Conservation (phyloP, 92 coral and sea anemone species). For the Virgularia gustaviana region DNA sequence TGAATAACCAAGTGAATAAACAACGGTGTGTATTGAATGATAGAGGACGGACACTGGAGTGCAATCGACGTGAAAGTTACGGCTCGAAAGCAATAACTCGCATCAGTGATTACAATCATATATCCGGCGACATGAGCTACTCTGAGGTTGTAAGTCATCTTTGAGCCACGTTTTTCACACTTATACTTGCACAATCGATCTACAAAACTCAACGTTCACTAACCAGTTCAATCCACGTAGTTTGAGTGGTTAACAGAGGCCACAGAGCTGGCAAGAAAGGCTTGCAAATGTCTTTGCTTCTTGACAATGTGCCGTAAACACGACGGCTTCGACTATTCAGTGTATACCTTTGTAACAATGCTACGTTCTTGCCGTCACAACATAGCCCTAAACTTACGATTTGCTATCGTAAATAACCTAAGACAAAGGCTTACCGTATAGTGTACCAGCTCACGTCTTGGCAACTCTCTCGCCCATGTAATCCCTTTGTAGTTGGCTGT, state of each 20-base stretch:
- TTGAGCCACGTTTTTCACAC: background rate
- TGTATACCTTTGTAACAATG: background rate
- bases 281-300: background rate
- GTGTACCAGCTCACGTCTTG: slow-evolving; percentile 1
- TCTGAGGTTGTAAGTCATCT: background rate
- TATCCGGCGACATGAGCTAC: slow-evolving; percentile 27
- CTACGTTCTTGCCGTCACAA: slow-evolving; percentile 1
- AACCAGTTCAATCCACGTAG: background rate
- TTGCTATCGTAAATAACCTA: background rate
- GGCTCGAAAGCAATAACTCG: slow-evolving; percentile 21
- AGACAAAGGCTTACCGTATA: background rate
- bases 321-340: too few species aligned
- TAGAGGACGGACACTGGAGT: background rate
- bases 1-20: slow-evolving; percentile 8
- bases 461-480: slow-evolving; percentile 6
- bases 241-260: background rate
- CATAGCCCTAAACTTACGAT: background rate
- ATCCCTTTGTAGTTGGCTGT: slow-evolving; percentile 21
- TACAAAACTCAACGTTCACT: slow-evolving; percentile 2
- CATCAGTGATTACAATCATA: slow-evolving; percentile 29
- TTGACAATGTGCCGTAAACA: background rate
- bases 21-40: background rate
- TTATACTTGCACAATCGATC: background rate
- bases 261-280: background rate
- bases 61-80: background rate